Base-by-base conservation (phyloP, 2,797 vertebrate species). In the Aphelocoma californica region DNA sequence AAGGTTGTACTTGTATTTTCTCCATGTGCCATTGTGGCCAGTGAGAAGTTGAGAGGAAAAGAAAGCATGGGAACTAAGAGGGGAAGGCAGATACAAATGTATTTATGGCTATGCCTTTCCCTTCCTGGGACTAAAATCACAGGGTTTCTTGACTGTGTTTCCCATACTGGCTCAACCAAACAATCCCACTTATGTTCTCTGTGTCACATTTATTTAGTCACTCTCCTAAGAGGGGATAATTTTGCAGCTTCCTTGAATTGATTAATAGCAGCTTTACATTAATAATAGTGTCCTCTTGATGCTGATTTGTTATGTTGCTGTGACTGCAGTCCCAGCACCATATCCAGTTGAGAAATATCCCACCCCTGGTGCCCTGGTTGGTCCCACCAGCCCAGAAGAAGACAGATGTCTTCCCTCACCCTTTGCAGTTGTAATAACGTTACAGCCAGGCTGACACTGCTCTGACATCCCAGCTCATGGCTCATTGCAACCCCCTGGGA, bases 241-340 rank as follows among this genome's bases (percentile, higher is more conserved):
- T 84, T 64, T 92, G 48, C 40, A 91, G 50, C 47, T 96, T 90
- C 44, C 56, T 75, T 64, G 47, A 71, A 81, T 6, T 77, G 62
- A 92, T 84, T 95, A 88, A 42, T 18, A 91, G 26, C 62, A 91
- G 58, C 29, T 93, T 96, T 91, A 70, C 29, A 40, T 78, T 69
- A 90, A 73, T 81, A 86, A 54, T 31, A 66, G 28, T 23, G 53
- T 74, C 36, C 28, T 84, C 85, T 61, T 56, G 50, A 38, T 25
- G 17, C 29, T 79, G 54, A 60, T 84, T 74, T 82, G 36, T 42
- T 62, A 6, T 25, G 6, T 32, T 57, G 28, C 62, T 48, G 62
- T 0, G 0, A 38, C 34, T 74, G 45, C n/a, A 38, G 42, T 58
- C 54, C 47, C 70, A 48, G 10, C 31, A 34, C 36, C 12, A 14